Base-by-base conservation (phyloP, 2,888 invertebrate species). In the Epistrophe eligans region DNA sequence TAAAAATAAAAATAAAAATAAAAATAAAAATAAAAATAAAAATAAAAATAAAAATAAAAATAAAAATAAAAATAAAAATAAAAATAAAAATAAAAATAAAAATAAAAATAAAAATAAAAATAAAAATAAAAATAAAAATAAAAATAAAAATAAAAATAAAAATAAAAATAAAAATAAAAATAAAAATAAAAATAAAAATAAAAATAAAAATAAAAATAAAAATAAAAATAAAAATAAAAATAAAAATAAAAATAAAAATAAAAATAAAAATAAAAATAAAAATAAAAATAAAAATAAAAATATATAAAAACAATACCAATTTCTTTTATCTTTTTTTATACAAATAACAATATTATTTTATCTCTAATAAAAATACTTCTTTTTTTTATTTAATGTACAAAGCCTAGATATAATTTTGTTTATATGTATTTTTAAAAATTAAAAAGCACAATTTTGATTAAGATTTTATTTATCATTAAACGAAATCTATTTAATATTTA, bases 391-490 rank as follows among this genome's bases (percentile, higher is more conserved):
- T 1, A 76, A 66, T 79, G 52, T 79, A 77, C 72, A 81, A 73
- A 73, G 71, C 32, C 35, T 85, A 67, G 7, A 52, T 38, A 24
- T 50, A n/a, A 19, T 62, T 55, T 57, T 70, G 15, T 73, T 80
- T 73, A 70, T 76, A 45, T 35, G 32, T 32, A 24, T 76, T 57
- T 70, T 55, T 45, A 57, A 70, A 19, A 77, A 72, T 77, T 73
- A 58, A 73, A 81, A 62, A 83, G 77, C 77, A 79, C 73, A 48
- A 79, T 73, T 88, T 79, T 88, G 76, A 82, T 88, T 83, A 83
- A 87, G 15, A 45, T 79, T 73, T 72, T 52, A 35, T 72, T 58
- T 13, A 62, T 58, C 17, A 19, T 28, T 64, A 13, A 62, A 40
- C 28, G 13, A 74, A 38, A 58, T 77, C 24, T 32, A 70, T 40